phyloP scores from a whole-genome alignment of 2,888 invertebrate genomes.

The Platycnemis pennipes region DNA sequence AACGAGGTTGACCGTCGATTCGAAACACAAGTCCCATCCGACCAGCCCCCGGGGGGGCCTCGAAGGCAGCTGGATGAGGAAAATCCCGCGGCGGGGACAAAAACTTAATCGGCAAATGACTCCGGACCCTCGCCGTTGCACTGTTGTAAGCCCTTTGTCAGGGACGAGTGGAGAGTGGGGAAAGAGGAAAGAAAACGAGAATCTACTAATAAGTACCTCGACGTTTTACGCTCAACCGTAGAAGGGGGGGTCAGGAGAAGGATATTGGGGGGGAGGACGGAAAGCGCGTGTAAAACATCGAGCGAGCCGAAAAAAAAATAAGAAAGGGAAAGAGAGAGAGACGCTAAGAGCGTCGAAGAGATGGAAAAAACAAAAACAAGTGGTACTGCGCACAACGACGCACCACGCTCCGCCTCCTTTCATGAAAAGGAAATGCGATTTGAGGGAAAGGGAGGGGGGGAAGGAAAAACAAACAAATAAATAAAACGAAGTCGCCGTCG shows the following conservation, averaged over 20 bases:
- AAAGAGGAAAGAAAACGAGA: background rate
- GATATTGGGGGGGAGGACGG: background rate
- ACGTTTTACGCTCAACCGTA: background rate
- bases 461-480: background rate
- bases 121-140: no score
- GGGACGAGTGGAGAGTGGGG: no score
- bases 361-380: conserved; percentile 1
- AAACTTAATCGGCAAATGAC: no score
- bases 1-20: no score
- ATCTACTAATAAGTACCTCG: conserved; percentile 4
- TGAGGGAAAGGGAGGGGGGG: background rate
- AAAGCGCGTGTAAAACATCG: background rate
- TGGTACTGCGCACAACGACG: conserved; percentile 14
- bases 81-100: no score
- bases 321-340: background rate
- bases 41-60: no score
- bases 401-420: conserved; percentile 25
- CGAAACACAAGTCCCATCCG: no score
- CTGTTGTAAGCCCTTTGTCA: no score
- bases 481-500: conserved; percentile 1
- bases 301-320: background rate
- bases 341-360: background rate
- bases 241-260: background rate
- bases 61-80: no score
- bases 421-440: conserved; percentile 24